Evolutionary conservation across 92 coral and sea anemone genomes (phyloP), one percentile per base, ranked within the genome.

Genomic region (Plumapathes pennacea): DNA sequence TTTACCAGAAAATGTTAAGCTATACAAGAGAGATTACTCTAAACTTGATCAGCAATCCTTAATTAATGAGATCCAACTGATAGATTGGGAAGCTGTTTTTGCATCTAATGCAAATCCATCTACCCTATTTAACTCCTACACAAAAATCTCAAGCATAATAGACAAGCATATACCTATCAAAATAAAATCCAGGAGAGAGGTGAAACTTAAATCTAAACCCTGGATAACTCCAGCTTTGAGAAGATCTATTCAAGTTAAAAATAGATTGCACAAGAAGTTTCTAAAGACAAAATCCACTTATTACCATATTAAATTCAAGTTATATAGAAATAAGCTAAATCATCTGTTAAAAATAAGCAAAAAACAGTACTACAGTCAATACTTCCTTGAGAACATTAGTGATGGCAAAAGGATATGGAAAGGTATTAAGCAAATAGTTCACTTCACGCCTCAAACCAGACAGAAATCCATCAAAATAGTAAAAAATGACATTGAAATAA

Each of bases 151-250:
- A 37, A 62, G 46, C 26, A 26, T 74, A 55, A 59, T 66, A 32
- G 76, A 75, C 21, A 67, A 50, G 38, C 47, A 75, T 66, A 27
- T 75, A 38, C 69, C 78, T 45, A 59, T 58, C 28, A 69, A 69
- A 51, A 47, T 57, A 32, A 39, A 46, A 53, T 71, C 78, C 47
- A 71, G 69, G 50, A 60, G 67, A 34, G 77, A 70, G 41, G 18
- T 70, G 15, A 70, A 70, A 50, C 57, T 57, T 28, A 70, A 46
- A 57, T 60, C 69, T 19, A 70, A 70, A 59, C 69, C 69, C 36
- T 71, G 61, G 60, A 58, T 58, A 42, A 41, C 60, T 32, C 46
- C 24, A 10, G 64, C 67, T 45, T 12, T 62, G 46, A 31, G 45
- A 34, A 52, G 42, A 54, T 67, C 74, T 33, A 54, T 67, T 39